phyloP scores from a whole-genome alignment of 2,888 invertebrate species.

The Sericinus montela region DNA sequence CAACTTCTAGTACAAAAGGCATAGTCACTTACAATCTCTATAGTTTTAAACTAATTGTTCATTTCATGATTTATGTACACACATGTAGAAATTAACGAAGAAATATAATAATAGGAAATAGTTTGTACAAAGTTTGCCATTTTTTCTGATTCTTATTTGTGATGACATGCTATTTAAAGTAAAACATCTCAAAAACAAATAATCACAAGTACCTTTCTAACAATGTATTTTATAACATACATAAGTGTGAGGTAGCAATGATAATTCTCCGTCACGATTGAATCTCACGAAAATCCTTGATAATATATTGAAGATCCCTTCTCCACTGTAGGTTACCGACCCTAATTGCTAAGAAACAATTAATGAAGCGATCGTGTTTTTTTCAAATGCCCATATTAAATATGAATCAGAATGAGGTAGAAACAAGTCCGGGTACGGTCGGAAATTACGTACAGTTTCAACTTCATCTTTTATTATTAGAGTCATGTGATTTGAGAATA shows the following conservation, averaged over 20 bases:
- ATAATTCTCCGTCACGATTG: constrained; percentile 52
- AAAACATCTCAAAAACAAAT: no score
- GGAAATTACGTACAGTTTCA: constrained; percentile 5
- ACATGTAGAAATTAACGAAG: no score
- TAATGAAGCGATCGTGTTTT: constrained; percentile 8
- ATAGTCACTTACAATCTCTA: no score
- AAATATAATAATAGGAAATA: no score
- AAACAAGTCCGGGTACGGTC: constrained; percentile 4
- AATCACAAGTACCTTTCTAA: no score
- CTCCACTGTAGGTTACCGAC: constrained; percentile 59
- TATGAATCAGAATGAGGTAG: constrained; percentile 11
- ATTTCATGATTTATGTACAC: no score
- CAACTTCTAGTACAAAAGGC: no score
- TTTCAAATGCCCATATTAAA: neutral
- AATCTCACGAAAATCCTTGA: constrained; percentile 67
- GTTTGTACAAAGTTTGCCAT: no score
- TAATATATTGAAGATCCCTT: constrained; percentile 53
- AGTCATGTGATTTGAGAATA: constrained; percentile 9
- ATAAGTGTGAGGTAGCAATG: constrained; percentile 43
- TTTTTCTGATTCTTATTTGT: no score
- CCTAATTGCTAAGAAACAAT: constrained; percentile 38
- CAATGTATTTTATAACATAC: constrained; percentile 14
- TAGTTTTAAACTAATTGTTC: no score
- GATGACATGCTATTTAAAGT: no score
- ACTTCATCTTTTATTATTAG: constrained; percentile 6